Percentiles rank a stretch among this genome's conserved stretches.
phyloP scores from a whole-genome alignment of 1,140 invertebrate species.

The Agrilus planipennis region DNA sequence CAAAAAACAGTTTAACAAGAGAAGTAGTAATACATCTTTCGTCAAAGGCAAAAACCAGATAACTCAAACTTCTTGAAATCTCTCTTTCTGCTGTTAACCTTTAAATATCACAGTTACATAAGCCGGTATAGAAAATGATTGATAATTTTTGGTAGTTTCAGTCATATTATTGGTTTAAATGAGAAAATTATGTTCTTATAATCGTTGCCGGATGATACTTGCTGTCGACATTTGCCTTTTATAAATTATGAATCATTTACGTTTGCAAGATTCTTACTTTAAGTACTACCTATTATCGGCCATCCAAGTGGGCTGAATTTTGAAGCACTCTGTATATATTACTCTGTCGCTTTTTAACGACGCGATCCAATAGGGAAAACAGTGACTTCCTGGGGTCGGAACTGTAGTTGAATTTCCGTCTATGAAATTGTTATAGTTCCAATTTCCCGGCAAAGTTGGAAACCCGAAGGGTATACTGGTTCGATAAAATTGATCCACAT shows the following conservation, averaged over 20 bases:
- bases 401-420: constrained; percentile 2
- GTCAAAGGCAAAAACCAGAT: not conserved
- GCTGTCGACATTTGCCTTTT: too few species aligned
- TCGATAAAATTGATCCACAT: constrained; percentile 22
- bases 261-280: constrained; percentile 18
- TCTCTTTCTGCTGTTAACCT: not conserved
- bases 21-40: not conserved
- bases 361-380: constrained; percentile 42
- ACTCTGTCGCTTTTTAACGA: constrained; percentile 38
- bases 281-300: constrained; percentile 42
- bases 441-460: constrained; percentile 26
- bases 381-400: constrained; percentile 28
- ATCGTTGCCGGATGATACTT: not conserved
- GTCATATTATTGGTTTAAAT: not conserved
- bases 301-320: constrained; percentile 57
- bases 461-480: constrained; percentile 23
- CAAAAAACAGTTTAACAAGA: not conserved
- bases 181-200: not conserved
- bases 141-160: not conserved
- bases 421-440: constrained; percentile 21
- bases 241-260: not conserved
- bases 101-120: not conserved
- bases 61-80: not conserved
- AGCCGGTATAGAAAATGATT: not conserved
- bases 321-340: constrained; percentile 43